These are phyloP conservation scores for Periphyllus acericola DNA, from an alignment of 2,888 invertebrate species.

Conservation along the genomic window DNA sequence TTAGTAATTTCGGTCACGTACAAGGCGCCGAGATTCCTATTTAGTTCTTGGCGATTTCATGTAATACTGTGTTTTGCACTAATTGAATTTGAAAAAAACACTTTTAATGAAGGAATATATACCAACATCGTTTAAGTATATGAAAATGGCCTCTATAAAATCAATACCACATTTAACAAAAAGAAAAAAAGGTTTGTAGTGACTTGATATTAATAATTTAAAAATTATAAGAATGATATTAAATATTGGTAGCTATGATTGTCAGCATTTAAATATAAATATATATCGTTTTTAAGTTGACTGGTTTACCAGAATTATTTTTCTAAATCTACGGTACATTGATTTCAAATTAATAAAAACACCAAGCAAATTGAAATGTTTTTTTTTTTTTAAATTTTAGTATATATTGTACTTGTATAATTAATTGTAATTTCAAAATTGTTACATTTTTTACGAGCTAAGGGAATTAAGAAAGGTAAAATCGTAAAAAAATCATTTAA, in stretches of 20 bases:
- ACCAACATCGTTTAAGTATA: background rate
- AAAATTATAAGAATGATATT: no score
- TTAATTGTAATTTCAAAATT: background rate
- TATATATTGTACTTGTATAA: background rate
- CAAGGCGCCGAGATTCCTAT: slow-evolving; percentile 20
- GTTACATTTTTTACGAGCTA: slow-evolving; percentile 13
- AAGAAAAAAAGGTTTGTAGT: background rate
- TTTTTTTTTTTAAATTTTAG: no score
- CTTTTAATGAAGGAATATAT: slow-evolving; percentile 15
- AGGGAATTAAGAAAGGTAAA: slow-evolving; percentile 4
- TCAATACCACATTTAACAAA: slow-evolving; percentile 10
- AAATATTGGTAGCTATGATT: no score
- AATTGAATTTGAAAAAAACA: slow-evolving; percentile 28
- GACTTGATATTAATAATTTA: no score
- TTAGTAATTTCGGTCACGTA: slow-evolving; percentile 44
- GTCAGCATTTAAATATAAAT: no score
- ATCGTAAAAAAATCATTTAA: slow-evolving; percentile 15
- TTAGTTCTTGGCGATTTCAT: slow-evolving; percentile 12
- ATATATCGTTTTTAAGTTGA: no score
- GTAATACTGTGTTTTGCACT: slow-evolving; percentile 23
- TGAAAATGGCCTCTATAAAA: background rate
- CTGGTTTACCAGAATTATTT: no score
- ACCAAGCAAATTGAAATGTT: no score
- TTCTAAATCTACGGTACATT: no score
- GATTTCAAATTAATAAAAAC: no score